phyloP scores from a whole-genome alignment of 2,113 vertebrate species.

The Taurulus bubalis region DNA sequence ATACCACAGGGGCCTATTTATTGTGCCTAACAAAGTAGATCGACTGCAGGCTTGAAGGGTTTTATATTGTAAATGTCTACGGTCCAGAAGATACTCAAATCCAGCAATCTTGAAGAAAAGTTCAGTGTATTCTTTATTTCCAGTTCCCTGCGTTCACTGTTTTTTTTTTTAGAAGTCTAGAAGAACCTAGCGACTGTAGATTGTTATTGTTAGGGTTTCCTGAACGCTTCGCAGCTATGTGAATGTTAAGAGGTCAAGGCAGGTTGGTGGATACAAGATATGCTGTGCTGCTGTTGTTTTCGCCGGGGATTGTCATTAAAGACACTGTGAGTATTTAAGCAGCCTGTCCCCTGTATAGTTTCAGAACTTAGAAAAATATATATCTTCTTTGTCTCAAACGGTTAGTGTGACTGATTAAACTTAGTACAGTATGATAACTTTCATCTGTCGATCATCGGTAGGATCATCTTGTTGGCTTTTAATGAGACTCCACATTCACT shows the following conservation, averaged over 20 bases:
- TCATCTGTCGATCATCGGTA: no score
- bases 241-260: constrained; percentile 53
- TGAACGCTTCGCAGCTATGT: constrained; percentile 41
- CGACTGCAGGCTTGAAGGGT: constrained; percentile 69
- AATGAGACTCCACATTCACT: constrained; percentile 50
- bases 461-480: constrained; percentile 48
- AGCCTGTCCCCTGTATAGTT: constrained; percentile 42
- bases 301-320: constrained; percentile 28
- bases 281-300: constrained; percentile 48
- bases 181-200: constrained; percentile 32
- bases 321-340: constrained; percentile 47
- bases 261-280: constrained; percentile 28
- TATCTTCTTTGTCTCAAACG: constrained; percentile 27
- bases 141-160: constrained; percentile 37
- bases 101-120: constrained; percentile 63
- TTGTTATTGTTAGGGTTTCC: constrained; percentile 38
- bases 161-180: constrained; percentile 19
- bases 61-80: constrained; percentile 61
- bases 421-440: constrained; percentile 18
- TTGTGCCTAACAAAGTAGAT: constrained; percentile 70
- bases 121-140: constrained; percentile 48
- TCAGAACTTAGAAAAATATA: neutral
- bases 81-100: constrained; percentile 72
- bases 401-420: constrained; percentile 34
- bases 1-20: constrained; percentile 80